Base-by-base conservation (phyloP, 30 jellyfish, hydroid and myxozoan genomes). In the Aurelia aurita region DNA sequence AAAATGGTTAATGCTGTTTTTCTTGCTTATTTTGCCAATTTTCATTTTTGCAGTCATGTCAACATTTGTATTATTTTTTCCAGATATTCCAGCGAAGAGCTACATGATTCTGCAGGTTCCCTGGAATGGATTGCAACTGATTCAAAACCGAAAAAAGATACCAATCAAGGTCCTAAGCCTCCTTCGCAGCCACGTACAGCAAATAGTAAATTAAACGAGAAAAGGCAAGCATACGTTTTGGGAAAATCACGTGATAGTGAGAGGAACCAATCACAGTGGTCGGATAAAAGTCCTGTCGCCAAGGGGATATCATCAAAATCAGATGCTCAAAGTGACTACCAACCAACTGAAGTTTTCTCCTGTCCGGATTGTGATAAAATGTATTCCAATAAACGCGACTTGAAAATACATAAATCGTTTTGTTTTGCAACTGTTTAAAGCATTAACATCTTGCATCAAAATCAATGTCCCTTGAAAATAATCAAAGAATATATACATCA, bases 321-420 rank as follows among this genome's bases (percentile, higher is more conserved):
- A 29, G 44, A 55, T 34, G 8, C 19, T 1, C 66, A 53, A 32
- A 77, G 68, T 28, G 77, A 59, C 21, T 53, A 27, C 39, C 67
- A 69, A 16, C 23, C 29, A 43, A 19, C 89, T n/a, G 77, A 80
- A 18, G 72, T 65, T 65, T 66, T 43, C 72, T 55, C 90, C 22
- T 91, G 98, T 74, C 95, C 98, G 20, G 98, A 85, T 60, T 91
- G 98, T 67, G 98, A 91, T 58, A 91, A 82, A 75, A 73, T 70
- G 75, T 86, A 86, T 61, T 29, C 90, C 18, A 77, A 86, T 45
- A 43, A 55, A 21, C 74, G 89, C 26, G 98, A 91, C 57, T 54
- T 91, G 67, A 89, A 91, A 20, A 91, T 91, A 25, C 98, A 91
- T 65, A 86, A 71, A 68, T 68, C 96, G 12, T 91, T 91, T 66